Evolutionary conservation across 2,113 vertebrate genomes (phyloP).

Genomic region (Leucosticte australis): DNA sequence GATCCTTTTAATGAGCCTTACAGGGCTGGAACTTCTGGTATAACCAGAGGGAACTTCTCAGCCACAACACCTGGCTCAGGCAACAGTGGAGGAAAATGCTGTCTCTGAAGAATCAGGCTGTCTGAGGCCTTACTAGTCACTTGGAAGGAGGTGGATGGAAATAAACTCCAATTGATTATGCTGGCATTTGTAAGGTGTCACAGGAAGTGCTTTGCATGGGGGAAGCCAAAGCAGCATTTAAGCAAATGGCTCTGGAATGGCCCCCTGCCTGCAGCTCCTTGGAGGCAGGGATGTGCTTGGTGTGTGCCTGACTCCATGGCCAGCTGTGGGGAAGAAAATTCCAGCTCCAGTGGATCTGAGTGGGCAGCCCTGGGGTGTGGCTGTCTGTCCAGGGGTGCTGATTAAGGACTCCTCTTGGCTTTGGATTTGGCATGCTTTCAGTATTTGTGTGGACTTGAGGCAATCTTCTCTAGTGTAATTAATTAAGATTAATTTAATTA

Average conservation of each 20-base stretch:
- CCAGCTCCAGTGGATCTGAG: background rate
- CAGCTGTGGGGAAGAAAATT: background rate
- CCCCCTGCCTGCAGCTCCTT: background rate
- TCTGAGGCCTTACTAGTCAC: background rate
- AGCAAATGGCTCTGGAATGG: background rate
- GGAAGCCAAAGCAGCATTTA: background rate
- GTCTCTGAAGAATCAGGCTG: background rate
- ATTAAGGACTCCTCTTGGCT: background rate
- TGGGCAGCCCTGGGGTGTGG: background rate
- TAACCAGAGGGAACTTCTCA: background rate
- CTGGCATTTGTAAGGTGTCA: background rate
- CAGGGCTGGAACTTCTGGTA: background rate
- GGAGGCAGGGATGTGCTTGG: background rate
- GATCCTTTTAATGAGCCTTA: background rate
- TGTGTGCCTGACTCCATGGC: background rate
- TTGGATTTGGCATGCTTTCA: background rate
- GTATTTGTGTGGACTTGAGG: background rate
- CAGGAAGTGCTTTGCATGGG: background rate
- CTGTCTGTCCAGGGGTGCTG: background rate
- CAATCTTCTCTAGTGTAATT: background rate
- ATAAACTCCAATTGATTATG: background rate
- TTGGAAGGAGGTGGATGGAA: background rate
- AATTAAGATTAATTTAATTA: constrained; percentile 5
- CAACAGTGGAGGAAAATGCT: background rate
- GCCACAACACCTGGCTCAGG: background rate